A percentile compares a stretch with the other conserved stretches of the same genome.
Conservation (phyloP, 1,140 invertebrate species). For the Parapsyche elsis region DNA sequence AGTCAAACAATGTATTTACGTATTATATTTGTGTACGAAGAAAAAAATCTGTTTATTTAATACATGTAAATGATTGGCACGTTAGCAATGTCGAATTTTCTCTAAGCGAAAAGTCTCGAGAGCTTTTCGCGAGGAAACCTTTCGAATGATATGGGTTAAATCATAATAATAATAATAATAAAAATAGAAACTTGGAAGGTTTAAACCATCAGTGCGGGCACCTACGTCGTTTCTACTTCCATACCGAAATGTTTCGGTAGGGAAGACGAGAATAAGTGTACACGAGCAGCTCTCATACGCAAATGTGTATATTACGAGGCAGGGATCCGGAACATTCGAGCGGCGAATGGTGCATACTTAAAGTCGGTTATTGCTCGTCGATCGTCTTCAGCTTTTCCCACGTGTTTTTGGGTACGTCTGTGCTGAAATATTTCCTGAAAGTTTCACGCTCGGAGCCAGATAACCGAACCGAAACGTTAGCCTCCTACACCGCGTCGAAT, state of each 20-base stretch:
- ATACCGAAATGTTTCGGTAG: background rate
- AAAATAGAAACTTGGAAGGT: no score
- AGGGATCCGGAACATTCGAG: background rate
- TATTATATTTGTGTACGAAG: no score
- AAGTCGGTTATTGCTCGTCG: slow-evolving; percentile 18
- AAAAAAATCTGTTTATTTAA: no score
- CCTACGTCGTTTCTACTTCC: no score
- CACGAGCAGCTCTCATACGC: background rate
- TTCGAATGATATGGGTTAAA: no score
- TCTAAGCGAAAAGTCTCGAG: no score
- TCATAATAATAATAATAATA: no score
- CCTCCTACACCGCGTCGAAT: slow-evolving; percentile 29
- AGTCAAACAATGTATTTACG: no score
- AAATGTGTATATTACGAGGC: slow-evolving; percentile 22
- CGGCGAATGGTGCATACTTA: background rate
- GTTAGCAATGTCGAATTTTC: no score
- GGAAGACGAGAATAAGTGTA: background rate
- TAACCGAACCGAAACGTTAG: slow-evolving; percentile 24
- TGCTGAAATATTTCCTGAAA: slow-evolving; percentile 41
- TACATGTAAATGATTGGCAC: no score
- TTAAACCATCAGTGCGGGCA: no score
- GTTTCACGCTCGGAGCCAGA: slow-evolving; percentile 21
- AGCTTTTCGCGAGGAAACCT: no score
- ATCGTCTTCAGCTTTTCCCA: background rate
- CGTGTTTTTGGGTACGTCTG: background rate